Percentiles rank a stretch among this genome's conserved stretches.
Evolutionary conservation across 2,113 vertebrate genomes (phyloP).

Genomic region (Cricetomys ansorgei): DNA sequence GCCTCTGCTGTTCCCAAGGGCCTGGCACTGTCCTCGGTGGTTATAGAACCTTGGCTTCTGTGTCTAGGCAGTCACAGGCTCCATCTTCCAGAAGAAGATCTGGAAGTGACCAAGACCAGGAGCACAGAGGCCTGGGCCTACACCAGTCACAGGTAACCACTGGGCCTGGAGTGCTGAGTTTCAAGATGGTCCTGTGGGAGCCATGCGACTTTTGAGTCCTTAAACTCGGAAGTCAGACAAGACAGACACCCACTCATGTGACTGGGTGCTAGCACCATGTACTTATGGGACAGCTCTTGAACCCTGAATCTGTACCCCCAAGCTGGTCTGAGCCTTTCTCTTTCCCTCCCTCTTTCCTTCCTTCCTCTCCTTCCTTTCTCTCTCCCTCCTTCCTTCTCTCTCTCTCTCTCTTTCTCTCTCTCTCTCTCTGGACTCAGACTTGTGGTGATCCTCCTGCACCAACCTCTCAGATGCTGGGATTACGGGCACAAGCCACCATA

Average conservation of each 20-base stretch:
- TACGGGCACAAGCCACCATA: background rate
- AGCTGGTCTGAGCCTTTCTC: background rate
- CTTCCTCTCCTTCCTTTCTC: background rate
- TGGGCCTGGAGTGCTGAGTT: background rate
- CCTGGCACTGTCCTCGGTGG: background rate
- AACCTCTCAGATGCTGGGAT: background rate
- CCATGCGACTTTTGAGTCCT: background rate
- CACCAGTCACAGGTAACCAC: background rate
- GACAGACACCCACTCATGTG: background rate
- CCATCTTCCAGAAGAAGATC: background rate
- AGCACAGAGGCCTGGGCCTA: background rate
- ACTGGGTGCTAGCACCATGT: fast-evolving
- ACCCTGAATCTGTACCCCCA: background rate
- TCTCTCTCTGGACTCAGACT: background rate
- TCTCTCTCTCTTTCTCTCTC: background rate
- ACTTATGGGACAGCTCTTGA: background rate
- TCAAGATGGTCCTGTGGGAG: background rate
- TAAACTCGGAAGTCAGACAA: background rate
- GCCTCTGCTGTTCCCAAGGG: too few relatives aligned
- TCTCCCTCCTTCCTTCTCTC: too few relatives aligned
- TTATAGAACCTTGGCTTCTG: background rate
- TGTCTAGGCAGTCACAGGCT: background rate
- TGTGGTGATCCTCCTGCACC: background rate
- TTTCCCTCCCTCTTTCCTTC: background rate
- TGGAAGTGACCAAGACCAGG: background rate